Percentiles rank a stretch among this genome's conserved stretches.
These are phyloP conservation scores for Zaprionus inermis DNA, from an alignment of 1,140 invertebrate genomes.

Conservation along the genomic window DNA sequence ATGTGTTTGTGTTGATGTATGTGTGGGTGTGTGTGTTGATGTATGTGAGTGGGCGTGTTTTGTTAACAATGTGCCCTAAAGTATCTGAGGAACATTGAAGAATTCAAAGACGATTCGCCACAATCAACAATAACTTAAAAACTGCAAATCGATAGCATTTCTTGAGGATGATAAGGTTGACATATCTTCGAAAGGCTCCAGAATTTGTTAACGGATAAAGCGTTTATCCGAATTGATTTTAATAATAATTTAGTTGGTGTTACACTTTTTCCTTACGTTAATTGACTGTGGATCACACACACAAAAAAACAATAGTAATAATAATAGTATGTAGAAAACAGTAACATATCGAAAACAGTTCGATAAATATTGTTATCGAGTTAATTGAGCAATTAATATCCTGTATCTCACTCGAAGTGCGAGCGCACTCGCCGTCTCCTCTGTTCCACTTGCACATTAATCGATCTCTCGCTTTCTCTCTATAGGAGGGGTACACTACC, in stretches of 20 bases:
- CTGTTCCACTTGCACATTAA: constrained; percentile 9
- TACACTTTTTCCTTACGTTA: constrained; percentile 15
- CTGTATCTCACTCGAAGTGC: constrained; percentile 16
- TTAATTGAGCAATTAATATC: constrained; percentile 27
- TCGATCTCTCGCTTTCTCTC: background rate
- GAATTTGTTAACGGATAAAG: constrained; percentile 26
- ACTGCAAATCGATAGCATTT: constrained; percentile 13
- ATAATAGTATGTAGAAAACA: constrained; percentile 1
- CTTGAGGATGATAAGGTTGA: background rate
- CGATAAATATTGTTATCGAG: constrained; percentile 23
- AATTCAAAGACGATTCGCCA: background rate
- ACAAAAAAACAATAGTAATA: constrained; percentile 18
- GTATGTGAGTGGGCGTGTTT: constrained; percentile 9
- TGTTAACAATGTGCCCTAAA: constrained; percentile 32
- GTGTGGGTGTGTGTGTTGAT: background rate
- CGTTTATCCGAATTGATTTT: constrained; percentile 26
- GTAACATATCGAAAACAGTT: constrained; percentile 24
- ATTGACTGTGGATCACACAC: constrained; percentile 34
- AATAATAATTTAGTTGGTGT: constrained; percentile 25
- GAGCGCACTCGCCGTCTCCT: constrained; percentile 3
- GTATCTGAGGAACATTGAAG: constrained; percentile 27
- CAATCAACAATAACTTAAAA: background rate
- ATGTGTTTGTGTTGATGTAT: background rate
- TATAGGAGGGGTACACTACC: constrained; percentile 11
- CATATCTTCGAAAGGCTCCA: constrained; percentile 1